These are phyloP conservation scores for Mythimna lalbum DNA, from an alignment of 2,888 invertebrate species.

Conservation along the genomic window DNA sequence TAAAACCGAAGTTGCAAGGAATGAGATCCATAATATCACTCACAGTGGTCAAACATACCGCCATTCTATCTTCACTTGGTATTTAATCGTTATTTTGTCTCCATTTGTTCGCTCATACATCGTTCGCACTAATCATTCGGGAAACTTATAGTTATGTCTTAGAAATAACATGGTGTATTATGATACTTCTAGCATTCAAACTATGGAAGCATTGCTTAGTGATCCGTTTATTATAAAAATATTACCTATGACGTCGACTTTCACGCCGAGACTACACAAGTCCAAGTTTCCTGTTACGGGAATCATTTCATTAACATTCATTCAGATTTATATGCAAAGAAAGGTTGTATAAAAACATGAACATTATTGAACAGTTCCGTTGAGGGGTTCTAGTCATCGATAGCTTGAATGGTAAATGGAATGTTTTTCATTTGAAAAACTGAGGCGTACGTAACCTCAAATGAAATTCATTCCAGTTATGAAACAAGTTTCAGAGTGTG, in stretches of 20 bases:
- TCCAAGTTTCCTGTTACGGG: slow-evolving; percentile 35
- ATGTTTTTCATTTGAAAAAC: slow-evolving; percentile 64
- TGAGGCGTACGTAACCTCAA: slow-evolving; percentile 61
- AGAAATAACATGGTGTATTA: slow-evolving; percentile 73
- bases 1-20: slow-evolving; percentile 68
- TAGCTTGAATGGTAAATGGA: slow-evolving; percentile 52
- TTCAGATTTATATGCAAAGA: slow-evolving; percentile 44
- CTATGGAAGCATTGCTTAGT: slow-evolving; percentile 55
- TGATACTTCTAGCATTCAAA: slow-evolving; percentile 60
- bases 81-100: slow-evolving; percentile 74
- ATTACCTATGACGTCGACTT: slow-evolving; percentile 35
- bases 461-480: slow-evolving; percentile 60
- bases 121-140: slow-evolving; percentile 69
- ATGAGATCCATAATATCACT: slow-evolving; percentile 87
- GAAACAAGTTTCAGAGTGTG: slow-evolving; percentile 47
- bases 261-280: slow-evolving; percentile 45
- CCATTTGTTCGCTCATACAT: slow-evolving; percentile 75
- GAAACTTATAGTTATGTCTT: slow-evolving; percentile 72
- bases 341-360: slow-evolving; percentile 57
- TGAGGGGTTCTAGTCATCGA: slow-evolving; percentile 45
- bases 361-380: slow-evolving; percentile 52
- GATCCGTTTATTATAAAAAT: slow-evolving; percentile 51
- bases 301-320: slow-evolving; percentile 51
- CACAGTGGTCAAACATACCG: slow-evolving; percentile 72
- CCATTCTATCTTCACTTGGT: slow-evolving; percentile 70